Conservation (phyloP, 2,888 invertebrate species). For the Taphrorychus bicolor region DNA sequence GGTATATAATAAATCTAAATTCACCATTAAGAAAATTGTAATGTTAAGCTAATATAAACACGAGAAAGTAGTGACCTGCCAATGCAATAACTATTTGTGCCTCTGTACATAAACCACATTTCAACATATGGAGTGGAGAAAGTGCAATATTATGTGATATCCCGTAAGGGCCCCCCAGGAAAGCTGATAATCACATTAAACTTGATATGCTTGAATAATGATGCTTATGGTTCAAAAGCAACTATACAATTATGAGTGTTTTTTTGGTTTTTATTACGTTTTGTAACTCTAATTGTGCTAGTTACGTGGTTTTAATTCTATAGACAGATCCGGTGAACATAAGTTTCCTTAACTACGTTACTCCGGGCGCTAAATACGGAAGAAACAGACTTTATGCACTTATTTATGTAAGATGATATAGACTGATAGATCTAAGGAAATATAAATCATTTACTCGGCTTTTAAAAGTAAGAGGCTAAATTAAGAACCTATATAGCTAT, state of each 20-base stretch:
- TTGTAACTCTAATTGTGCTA: background rate
- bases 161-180: background rate
- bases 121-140: background rate
- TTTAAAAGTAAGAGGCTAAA: no score
- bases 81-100: background rate
- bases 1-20: no score
- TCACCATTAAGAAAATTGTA: no score
- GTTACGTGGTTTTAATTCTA: background rate
- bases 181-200: constrained; percentile 1
- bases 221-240: constrained; percentile 3
- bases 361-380: background rate
- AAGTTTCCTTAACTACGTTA: no score
- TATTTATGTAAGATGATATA: background rate
- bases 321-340: background rate
- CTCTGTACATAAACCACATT: background rate
- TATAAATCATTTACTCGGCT: background rate
- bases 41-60: background rate
- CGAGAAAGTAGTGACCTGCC: background rate
- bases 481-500: no score
- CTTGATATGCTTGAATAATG: constrained; percentile 22
- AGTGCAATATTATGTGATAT: background rate
- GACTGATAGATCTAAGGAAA: background rate
- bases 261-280: background rate
- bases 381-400: background rate
- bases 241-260: background rate